phyloP scores from a whole-genome alignment of 2,797 vertebrate species.

The Euthynnus affinis region DNA sequence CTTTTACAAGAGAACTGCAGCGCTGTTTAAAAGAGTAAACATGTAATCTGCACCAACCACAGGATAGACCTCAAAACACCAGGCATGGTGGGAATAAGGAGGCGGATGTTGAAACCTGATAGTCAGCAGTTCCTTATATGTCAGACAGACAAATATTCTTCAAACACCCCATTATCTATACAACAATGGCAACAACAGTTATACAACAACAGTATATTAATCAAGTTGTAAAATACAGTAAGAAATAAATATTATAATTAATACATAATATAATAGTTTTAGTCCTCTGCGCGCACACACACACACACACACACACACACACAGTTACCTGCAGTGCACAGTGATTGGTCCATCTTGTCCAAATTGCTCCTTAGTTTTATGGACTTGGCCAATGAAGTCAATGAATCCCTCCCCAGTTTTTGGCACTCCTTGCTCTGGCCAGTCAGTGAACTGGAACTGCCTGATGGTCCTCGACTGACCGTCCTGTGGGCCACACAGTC shows the following conservation, averaged over 20 bases:
- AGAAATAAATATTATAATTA: too few species aligned
- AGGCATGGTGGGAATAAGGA: not conserved
- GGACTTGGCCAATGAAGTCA: conserved; percentile 98
- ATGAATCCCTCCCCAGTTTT: conserved; percentile 98
- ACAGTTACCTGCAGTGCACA: conserved; percentile 94
- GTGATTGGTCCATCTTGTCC: conserved; percentile 98
- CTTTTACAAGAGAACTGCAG: too few species aligned
- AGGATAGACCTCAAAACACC: not conserved
- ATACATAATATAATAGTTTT: too few species aligned
- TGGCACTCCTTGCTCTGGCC: conserved; percentile 98
- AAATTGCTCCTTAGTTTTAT: conserved; percentile 99
- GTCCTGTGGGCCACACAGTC: conserved; percentile 83
- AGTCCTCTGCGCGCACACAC: not conserved
- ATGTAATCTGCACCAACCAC: too few species aligned
- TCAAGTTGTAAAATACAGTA: too few species aligned
- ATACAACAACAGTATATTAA: too few species aligned
- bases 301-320: not conserved
- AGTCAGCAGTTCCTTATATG: not conserved
- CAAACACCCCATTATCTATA: too few species aligned
- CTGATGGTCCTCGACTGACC: conserved; percentile 97
- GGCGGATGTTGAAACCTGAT: not conserved
- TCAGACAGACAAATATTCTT: too few species aligned
- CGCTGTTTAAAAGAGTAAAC: too few species aligned
- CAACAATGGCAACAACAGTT: too few species aligned
- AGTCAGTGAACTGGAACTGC: conserved; percentile 99